phyloP scores from a whole-genome alignment of 2,797 vertebrate species.

The Megaceryle alcyon region DNA sequence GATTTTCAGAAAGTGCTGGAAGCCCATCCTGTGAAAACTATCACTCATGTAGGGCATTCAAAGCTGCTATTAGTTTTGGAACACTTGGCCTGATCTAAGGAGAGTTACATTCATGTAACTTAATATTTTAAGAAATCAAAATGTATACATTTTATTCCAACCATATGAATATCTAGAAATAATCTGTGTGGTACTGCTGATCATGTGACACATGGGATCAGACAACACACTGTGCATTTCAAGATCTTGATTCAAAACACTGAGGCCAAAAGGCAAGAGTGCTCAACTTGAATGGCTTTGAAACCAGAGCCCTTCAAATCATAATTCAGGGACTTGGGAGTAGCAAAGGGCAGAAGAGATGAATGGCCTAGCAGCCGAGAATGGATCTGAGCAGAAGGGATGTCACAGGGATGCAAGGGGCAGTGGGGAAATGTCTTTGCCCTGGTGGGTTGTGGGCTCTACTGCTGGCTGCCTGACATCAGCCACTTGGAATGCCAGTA shows the following conservation, averaged over 20 bases:
- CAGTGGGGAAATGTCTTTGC: slow-evolving; percentile 8
- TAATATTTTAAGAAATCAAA: not conserved
- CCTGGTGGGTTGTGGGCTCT: slow-evolving; percentile 31
- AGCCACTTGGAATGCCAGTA: slow-evolving; percentile 60
- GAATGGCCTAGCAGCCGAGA: not conserved
- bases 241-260: not conserved
- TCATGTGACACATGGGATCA: not conserved
- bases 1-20: not conserved
- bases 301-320: slow-evolving; percentile 45
- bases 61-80: not conserved
- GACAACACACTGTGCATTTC: not conserved
- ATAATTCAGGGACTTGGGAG: slow-evolving; percentile 8
- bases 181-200: not conserved
- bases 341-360: not conserved
- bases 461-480: slow-evolving; percentile 13
- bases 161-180: not conserved
- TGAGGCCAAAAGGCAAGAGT: not conserved
- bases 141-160: not conserved
- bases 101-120: not conserved
- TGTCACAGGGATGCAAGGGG: slow-evolving; percentile 14
- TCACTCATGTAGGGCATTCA: not conserved
- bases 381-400: slow-evolving; percentile 17
- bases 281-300: slow-evolving; percentile 5
- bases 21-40: not conserved
- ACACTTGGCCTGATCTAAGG: not conserved